Evolutionary conservation across 2,797 vertebrate genomes (phyloP).

Genomic region (Vireo griseus): DNA sequence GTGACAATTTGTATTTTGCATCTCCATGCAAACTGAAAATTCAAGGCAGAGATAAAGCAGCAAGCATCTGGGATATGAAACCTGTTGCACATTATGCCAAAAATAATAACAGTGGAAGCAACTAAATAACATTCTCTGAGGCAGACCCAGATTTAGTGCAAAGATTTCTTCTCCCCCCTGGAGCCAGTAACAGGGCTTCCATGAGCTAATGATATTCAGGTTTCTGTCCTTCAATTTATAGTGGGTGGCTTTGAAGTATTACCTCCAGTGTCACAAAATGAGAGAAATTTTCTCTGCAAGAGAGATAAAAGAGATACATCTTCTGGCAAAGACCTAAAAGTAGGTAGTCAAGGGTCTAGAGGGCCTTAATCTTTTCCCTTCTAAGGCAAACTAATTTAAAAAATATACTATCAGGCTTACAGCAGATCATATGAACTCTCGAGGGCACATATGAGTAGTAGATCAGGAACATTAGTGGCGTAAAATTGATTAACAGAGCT

Average conservation of each 20-base stretch:
- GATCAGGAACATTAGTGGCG: not conserved
- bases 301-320: slow-evolving; percentile 18
- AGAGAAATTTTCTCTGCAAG: slow-evolving; percentile 29
- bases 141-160: not conserved
- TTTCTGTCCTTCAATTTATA: not conserved
- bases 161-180: slow-evolving; percentile 2
- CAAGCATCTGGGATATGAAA: not conserved
- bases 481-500: slow-evolving; percentile 32
- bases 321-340: not conserved
- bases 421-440: not conserved
- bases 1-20: not conserved
- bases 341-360: not conserved
- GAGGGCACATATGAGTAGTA: not conserved
- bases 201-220: not conserved
- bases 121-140: not conserved
- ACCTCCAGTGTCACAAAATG: slow-evolving; percentile 1
- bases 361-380: not conserved
- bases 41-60: not conserved
- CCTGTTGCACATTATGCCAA: not conserved
- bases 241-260: slow-evolving; percentile 15
- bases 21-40: not conserved
- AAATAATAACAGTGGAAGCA: not conserved
- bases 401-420: not conserved
- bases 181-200: not conserved
- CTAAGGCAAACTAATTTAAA: slow-evolving; percentile 22